Evolutionary conservation across 2,797 vertebrate genomes (phyloP), one percentile per base, ranked within the genome.

Genomic region (Smutsia temminckii): DNA sequence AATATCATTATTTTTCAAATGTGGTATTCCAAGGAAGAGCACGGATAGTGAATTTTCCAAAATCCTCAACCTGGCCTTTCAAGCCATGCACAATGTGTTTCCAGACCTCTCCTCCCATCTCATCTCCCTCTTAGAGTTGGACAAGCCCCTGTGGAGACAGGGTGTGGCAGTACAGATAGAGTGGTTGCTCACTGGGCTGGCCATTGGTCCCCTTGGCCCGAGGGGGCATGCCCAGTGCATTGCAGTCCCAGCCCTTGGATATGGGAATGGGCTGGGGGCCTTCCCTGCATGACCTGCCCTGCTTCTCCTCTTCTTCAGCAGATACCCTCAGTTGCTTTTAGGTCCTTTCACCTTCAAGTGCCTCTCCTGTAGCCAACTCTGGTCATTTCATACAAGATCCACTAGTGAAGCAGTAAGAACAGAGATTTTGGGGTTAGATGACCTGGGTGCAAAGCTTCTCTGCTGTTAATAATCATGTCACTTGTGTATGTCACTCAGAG

Each of bases 1-100:
- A 74, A 49, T 79, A 42, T 32, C 9, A 27, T 77, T 85, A 20
- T 40, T 90, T 93, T 92, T 93, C 59, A 95, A 88, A 57, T 18
- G 16, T 84, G 55, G 42, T 84, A 27, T 32, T 94, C 37, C 20
- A 57, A 34, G 51, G 23, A 92, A 86, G 14, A 84, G 7, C 14
- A 46, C 5, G 1, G 66, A 75, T 2, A 94, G 23, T 27, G 5
- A 66, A 61, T 89, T 55, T 49, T 68, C 20, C 40, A 55, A 83
- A 68, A 64, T 86, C 37, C n/a, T 90, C 64, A 42, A 27, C 23
- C 34, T 61, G 17, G 49, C 34, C 29, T 93, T 57, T 74, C 7
- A 55, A 49, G 46, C 6, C 2, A 55, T 53, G 29, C 8, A 11
- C 74, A 14, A 21, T 86, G 20, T 40, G 17, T 7, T 78, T 92